phyloP scores from a whole-genome alignment of 2,797 vertebrate species.

The Fringilla coelebs region DNA sequence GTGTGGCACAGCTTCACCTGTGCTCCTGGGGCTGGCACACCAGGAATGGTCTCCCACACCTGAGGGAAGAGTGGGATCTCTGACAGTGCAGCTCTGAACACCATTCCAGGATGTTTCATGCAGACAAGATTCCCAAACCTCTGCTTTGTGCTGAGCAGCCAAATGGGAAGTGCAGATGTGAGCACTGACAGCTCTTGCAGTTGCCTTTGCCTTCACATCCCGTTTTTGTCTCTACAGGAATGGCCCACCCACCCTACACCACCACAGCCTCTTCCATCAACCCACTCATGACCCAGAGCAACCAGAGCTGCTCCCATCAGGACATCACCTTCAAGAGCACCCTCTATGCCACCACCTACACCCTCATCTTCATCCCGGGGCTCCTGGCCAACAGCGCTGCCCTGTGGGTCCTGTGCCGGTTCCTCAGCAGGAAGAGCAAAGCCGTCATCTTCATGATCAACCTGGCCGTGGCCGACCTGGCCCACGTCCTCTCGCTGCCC shows the following conservation, averaged over 20 bases:
- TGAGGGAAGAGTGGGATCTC: neutral
- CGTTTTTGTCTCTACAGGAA: conserved; percentile 19
- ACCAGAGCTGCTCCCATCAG: conserved; percentile 21
- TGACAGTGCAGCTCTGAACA: neutral
- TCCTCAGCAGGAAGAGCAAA: conserved; percentile 85
- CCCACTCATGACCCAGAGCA: neutral
- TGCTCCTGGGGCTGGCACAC: neutral
- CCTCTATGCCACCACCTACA: conserved; percentile 82
- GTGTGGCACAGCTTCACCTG: neutral
- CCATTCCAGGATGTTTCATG: neutral
- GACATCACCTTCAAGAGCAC: conserved; percentile 35
- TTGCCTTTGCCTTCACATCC: neutral
- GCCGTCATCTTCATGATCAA: conserved; percentile 91
- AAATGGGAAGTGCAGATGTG: neutral
- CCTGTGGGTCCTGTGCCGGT: conserved; percentile 84
- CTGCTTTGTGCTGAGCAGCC: neutral
- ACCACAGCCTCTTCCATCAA: neutral
- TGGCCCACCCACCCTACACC: neutral
- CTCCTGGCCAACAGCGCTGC: conserved; percentile 83
- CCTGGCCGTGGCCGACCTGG: conserved; percentile 83
- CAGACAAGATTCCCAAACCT: neutral
- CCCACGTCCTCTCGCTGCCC: conserved; percentile 84
- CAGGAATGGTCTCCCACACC: neutral
- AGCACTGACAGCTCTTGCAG: neutral
- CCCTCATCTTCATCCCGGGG: conserved; percentile 85